phyloP scores from a whole-genome alignment of 2,113 vertebrate species.

The Hirundichthys speculiger region DNA sequence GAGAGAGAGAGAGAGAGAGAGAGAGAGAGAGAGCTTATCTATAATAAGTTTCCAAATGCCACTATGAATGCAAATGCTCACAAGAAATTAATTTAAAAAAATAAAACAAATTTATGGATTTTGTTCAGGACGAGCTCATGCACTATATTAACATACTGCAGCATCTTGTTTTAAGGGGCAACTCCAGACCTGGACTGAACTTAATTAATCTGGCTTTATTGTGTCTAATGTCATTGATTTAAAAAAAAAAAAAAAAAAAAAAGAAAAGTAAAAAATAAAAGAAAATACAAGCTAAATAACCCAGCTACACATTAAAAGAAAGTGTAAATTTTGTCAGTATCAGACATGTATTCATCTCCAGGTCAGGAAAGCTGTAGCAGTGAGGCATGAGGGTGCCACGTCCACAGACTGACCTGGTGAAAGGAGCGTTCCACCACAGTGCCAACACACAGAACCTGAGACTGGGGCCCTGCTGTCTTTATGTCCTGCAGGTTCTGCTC shows the following conservation, averaged over 20 bases:
- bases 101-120: too few relatives aligned
- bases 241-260: not conserved
- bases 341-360: conserved; percentile 39
- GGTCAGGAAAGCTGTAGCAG: conserved; percentile 44
- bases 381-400: not conserved
- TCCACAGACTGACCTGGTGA: conserved; percentile 87
- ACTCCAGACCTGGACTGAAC: conserved; percentile 60
- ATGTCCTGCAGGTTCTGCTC: conserved; percentile 98
- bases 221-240: not conserved
- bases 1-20: not conserved
- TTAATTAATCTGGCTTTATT: not conserved
- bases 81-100: not conserved
- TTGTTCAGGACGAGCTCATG: conserved; percentile 30
- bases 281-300: too few relatives aligned
- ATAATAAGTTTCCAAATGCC: conserved; percentile 28
- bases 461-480: conserved; percentile 95
- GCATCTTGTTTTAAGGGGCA: conserved; percentile 15
- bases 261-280: too few relatives aligned
- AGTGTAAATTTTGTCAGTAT: not conserved
- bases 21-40: not conserved
- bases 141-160: conserved; percentile 38
- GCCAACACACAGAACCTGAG: conserved; percentile 90
- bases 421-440: conserved; percentile 88
- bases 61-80: not conserved
- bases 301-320: too few relatives aligned